Evolutionary conservation across 1,140 invertebrate genomes (phyloP).

Genomic region (Neotoxoptera formosana): DNA sequence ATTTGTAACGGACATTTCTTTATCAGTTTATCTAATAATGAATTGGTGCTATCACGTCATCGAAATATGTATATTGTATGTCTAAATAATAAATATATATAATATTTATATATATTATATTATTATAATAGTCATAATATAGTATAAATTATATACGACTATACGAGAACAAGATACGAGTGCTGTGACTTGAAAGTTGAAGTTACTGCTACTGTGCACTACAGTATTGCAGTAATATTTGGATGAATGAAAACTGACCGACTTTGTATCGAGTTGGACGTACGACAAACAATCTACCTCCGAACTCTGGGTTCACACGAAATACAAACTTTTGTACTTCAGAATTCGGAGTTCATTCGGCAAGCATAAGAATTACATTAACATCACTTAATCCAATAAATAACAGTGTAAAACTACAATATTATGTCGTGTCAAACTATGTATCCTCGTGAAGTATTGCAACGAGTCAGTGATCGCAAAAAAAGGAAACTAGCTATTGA

Average conservation of each 20-base stretch:
- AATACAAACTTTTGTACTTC: background rate
- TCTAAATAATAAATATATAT: too few species aligned
- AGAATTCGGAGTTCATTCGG: background rate
- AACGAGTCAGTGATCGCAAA: slow-evolving; percentile 48
- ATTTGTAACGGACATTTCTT: too few species aligned
- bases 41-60: too few species aligned
- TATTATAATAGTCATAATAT: too few species aligned
- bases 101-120: too few species aligned
- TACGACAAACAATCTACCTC: background rate
- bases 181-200: background rate
- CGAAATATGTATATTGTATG: too few species aligned
- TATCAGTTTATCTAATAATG: too few species aligned
- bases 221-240: background rate
- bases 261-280: background rate
- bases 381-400: background rate
- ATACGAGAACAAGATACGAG: too few species aligned
- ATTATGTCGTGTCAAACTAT: background rate
- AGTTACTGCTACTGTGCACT: background rate
- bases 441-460: background rate
- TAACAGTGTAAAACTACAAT: background rate
- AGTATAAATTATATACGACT: too few species aligned
- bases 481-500: slow-evolving; percentile 45
- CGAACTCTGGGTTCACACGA: background rate
- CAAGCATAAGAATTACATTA: background rate
- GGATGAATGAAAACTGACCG: background rate